Percentiles rank a stretch among this genome's conserved stretches.
phyloP scores from a whole-genome alignment of 2,113 vertebrate species.

The Dunckerocampus dactyliophorus region DNA sequence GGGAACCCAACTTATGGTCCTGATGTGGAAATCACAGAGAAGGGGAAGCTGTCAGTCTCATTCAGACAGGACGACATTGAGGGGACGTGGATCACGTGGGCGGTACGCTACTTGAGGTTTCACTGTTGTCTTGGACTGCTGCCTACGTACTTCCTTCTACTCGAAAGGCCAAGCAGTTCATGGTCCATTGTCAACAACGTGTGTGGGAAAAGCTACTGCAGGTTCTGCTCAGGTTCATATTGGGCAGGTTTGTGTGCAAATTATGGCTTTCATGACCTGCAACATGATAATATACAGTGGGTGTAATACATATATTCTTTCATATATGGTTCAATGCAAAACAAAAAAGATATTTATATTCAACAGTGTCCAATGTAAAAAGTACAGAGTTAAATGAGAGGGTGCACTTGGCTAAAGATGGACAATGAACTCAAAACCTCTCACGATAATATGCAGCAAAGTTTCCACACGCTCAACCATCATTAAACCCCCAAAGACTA shows the following conservation, averaged over 20 bases:
- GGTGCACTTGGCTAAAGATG: conserved; percentile 16
- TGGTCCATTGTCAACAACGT: conserved; percentile 36
- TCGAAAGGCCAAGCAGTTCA: conserved; percentile 8
- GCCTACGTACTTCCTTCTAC: conserved; percentile 22
- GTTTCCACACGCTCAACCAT: conserved; percentile 27
- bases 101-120: conserved; percentile 42
- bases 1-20: conserved; percentile 47
- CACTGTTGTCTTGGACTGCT: conserved; percentile 14
- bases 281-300: conserved; percentile 48
- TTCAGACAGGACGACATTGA: conserved; percentile 33
- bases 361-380: conserved; percentile 32
- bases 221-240: conserved; percentile 13
- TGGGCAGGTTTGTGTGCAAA: conserved; percentile 20
- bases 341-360: conserved; percentile 32
- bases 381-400: conserved; percentile 45
- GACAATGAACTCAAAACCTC: conserved; percentile 19
- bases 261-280: conserved; percentile 21
- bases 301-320: conserved; percentile 22
- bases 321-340: conserved; percentile 19
- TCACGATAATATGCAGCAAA: conserved; percentile 1
- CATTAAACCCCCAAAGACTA: conserved; percentile 24
- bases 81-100: conserved; percentile 40
- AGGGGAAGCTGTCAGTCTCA: conserved; percentile 42
- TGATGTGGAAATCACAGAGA: conserved; percentile 52
- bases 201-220: conserved; percentile 27